A percentile compares a stretch with the other conserved stretches of the same genome.
These are phyloP conservation scores for Calephelis nemesis DNA, from an alignment of 1,140 invertebrate species.

Conservation along the genomic window DNA sequence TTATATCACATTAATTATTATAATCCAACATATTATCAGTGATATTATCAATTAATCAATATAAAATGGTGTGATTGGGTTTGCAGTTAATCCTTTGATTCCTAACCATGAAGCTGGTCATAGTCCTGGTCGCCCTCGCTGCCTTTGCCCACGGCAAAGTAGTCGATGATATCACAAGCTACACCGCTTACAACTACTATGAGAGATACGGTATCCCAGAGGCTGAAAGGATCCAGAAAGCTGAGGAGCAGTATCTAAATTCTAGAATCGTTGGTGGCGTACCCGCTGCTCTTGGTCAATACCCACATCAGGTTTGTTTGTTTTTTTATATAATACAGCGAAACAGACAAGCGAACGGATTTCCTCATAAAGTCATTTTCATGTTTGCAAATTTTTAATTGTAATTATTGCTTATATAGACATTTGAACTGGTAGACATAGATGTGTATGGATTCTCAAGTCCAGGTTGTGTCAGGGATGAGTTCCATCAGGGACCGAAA, in stretches of 20 bases:
- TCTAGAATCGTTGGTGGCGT: constrained; percentile 24
- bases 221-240: constrained; percentile 46
- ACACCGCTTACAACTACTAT: constrained; percentile 46
- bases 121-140: constrained; percentile 29
- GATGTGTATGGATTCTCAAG: too few species aligned
- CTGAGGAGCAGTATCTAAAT: constrained; percentile 41
- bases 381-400: too few species aligned
- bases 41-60: constrained; percentile 4
- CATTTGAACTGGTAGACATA: too few species aligned
- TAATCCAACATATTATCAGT: background rate
- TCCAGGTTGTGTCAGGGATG: too few species aligned
- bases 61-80: background rate
- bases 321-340: too few species aligned
- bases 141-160: constrained; percentile 29
- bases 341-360: too few species aligned
- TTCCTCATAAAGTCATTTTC: too few species aligned
- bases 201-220: constrained; percentile 44
- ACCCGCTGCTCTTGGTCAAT: constrained; percentile 22
- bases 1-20: background rate
- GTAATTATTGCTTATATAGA: too few species aligned
- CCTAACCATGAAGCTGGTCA: constrained; percentile 29
- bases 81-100: constrained; percentile 9
- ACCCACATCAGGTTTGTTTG: constrained; percentile 30
- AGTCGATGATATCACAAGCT: background rate
- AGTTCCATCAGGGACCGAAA: too few species aligned